Evolutionary conservation across 2,797 vertebrate species (phyloP), one percentile per base, ranked within the genome.

Genomic region (Myotis daubentonii): DNA sequence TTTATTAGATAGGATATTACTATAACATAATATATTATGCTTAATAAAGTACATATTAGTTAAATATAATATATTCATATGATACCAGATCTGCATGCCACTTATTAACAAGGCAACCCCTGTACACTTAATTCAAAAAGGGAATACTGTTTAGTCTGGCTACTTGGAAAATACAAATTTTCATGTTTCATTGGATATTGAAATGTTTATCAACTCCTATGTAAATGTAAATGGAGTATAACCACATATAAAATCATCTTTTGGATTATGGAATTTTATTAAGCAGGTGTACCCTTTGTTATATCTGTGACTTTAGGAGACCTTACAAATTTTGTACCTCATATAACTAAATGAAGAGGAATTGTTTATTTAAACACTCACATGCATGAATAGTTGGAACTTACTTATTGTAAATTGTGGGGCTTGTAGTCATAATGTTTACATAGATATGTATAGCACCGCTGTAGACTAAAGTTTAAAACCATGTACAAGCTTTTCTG

Each of bases 331-430:
- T 96, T 94, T 81, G 11, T 81, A 57, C 25, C 62, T 92, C 15
- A 30, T 86, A 10, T 85, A 88, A 70, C 38, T 75, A 93, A 95
- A 90, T 89, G 28, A 92, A 94, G 57, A 89, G 19, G 83, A 75
- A 79, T 55, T 55, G 7, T 66, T 94, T 91, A 83, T 74, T 91
- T 89, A 92, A 94, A 93, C 19, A 66, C 7, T 20, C 2, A 36
- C 8, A 55, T 84, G 44, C n/a, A 72, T 68, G 65, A 71, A 44
- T 93, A 66, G 38, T 78, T 89, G n/a, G 13, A 85, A 78, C 25
- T 78, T 38, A 87, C 1, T 51, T 84, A 23, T 28, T 92, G 30
- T 72, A 79, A 93, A 51, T 33, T 87, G 38, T 38, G 23, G 70
- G 30, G 47, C 44, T 76, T 87, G 2, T 38, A 87, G 8, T 85